Conservation (phyloP, 2,797 vertebrate genomes). For the Coregonus ussuriensis region DNA sequence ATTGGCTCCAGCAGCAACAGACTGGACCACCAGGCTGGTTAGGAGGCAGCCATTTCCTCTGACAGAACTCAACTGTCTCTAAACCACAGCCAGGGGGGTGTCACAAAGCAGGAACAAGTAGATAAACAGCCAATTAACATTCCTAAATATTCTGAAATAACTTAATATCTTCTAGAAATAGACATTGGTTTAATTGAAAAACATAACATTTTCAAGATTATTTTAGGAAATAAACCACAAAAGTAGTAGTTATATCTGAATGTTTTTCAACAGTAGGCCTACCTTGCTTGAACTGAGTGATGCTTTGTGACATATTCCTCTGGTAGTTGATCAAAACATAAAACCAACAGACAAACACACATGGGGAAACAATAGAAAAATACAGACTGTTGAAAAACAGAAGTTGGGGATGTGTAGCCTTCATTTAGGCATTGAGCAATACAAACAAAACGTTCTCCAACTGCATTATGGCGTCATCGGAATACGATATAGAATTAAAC, state of each 20-base stretch:
- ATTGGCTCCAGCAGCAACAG: neutral
- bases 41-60: neutral
- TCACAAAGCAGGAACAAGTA: neutral
- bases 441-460: conserved; percentile 8
- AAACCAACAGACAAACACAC: neutral
- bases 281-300: neutral
- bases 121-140: neutral
- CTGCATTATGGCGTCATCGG: conserved; percentile 8
- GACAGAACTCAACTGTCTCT: neutral
- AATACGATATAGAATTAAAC: conserved; percentile 21
- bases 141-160: too few relatives aligned
- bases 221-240: neutral
- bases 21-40: neutral
- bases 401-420: neutral
- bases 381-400: conserved; percentile 18
- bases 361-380: conserved; percentile 40
- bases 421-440: conserved; percentile 3
- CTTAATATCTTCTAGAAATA: too few relatives aligned
- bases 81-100: too few relatives aligned
- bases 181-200: neutral
- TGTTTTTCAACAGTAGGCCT: neutral
- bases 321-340: conserved; percentile 29
- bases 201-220: neutral
- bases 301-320: neutral
- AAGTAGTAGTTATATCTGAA: too few relatives aligned